Percentiles rank a stretch among this genome's conserved stretches.
These are phyloP conservation scores for Delichon dasypus DNA, from an alignment of 2,797 vertebrate species.

Conservation along the genomic window DNA sequence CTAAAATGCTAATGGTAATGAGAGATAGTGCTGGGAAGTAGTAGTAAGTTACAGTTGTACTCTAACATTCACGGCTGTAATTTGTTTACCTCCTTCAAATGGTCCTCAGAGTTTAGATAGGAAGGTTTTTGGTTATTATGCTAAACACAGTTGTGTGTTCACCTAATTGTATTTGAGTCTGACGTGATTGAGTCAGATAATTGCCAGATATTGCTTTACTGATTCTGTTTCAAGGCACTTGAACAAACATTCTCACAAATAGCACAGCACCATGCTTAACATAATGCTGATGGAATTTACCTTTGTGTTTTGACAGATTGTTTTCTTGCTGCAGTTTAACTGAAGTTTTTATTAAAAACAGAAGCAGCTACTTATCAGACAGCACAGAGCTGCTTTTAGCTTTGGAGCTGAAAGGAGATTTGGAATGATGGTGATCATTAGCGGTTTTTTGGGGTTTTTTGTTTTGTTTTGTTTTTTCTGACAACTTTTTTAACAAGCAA, in stretches of 20 bases:
- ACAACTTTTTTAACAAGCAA: not conserved
- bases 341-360: conserved; percentile 16
- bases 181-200: not conserved
- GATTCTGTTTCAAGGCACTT: not conserved
- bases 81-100: not conserved
- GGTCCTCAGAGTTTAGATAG: not conserved
- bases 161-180: not conserved
- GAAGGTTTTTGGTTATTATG: not conserved
- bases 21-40: not conserved
- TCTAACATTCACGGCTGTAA: not conserved
- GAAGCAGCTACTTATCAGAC: not conserved
- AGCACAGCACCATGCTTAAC: not conserved
- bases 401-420: not conserved
- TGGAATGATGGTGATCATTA: not conserved
- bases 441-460: too few species aligned
- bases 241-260: not conserved
- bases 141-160: not conserved
- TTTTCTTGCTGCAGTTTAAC: not conserved
- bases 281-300: conserved; percentile 13
- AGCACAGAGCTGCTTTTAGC: not conserved
- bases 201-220: not conserved
- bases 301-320: not conserved
- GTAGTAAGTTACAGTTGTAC: not conserved
- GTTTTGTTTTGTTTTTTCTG: not conserved
- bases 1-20: not conserved